Evolutionary conservation across 2,113 vertebrate species (phyloP), one percentile per base, ranked within the genome.

Genomic region (Plecturocebus donacophilus): DNA sequence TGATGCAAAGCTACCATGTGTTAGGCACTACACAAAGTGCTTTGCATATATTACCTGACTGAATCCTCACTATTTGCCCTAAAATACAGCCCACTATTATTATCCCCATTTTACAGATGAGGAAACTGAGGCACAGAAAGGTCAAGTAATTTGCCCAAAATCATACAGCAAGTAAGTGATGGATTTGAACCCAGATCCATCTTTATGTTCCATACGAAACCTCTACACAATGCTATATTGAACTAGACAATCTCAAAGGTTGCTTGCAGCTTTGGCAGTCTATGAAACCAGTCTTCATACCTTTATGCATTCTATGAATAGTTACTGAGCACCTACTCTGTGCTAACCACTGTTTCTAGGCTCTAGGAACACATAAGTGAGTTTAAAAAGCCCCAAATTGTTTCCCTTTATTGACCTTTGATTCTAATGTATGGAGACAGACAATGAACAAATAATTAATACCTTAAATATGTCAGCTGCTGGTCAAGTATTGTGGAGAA

Each of bases 91-190:
- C 87, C 40, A 64, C 30, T 81, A 8, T 81, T 81, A 76, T 90
- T n/a, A 84, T 52, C 3, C 32, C 47, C 32, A 84, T 56, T 97
- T 97, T 95, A 92, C 38, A 91, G 70, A 85, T 80, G 40, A 95
- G 47, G 40, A 95, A 91, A 83, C 20, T 30, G 54, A 96, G 80
- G 45, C n/a, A 92, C 38, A 64, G 10, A 90, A 96, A 76, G 0
- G 6, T 95, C 80, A 75, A 90, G 23, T 38, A 75, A 87, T 68
- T 87, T 92, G 16, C 71, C 58, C 52, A 2, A 83, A 98, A 76
- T 92, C 64, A 86, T 21, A 90, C 7, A 87, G 47, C 54, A 90
- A 90, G 40, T 45, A 45, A 79, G 32, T 80, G 21, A 89, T 49
- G 7, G 19, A 91, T 85, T 38, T 92, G 70, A 90, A 75, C 32